Evolutionary conservation across 2,797 vertebrate species (phyloP), one percentile per base, ranked within the genome.

Genomic region (Thaleichthys pacificus): DNA sequence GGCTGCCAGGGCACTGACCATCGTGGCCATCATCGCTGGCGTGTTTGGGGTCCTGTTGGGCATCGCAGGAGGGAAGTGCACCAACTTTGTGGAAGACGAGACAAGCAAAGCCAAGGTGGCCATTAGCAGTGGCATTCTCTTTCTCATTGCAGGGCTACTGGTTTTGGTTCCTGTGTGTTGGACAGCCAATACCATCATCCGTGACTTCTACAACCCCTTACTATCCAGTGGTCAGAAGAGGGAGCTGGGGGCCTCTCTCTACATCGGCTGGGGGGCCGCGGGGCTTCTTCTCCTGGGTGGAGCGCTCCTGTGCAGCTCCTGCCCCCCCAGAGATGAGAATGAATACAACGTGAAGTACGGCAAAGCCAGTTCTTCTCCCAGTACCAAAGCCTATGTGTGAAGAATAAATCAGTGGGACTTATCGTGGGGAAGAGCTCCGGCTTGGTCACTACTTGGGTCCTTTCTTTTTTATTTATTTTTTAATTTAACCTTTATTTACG

Each of bases 131-230:
- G 91, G 96, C 0, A 38, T 93, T 22, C 12, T 90, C 71, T 96
- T 96, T 85, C 67, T 96, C 64, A 0, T 94, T 0, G 85, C 95
- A 0, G 86, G 95, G 0, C 0, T 96, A n/a, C 67, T 96, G 77
- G 83, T 91, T 68, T 88, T 97, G 21, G 86, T 96, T 68, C 95
- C 95, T 0, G 71, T 95, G 75, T 95, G 89, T 79, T 97, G 95
- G 95, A 91, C 94, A 0, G 93, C 95, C 72, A 90, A 95, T 89
- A 91, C 81, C 71, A 80, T 96, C 86, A 89, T 97, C 81, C 90
- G 61, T 2, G 93, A 97, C 61, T 97, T 96, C 91, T 95, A 97
- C 93, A 95, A 95, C 83, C 95, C 95, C 0, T 2, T 93, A 71
- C 63, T 97, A 58, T 77, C 67, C 0, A 74, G 90, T 0, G 88